Evolutionary conservation across 2,888 invertebrate genomes (phyloP), one percentile per base, ranked within the genome.

Genomic region (Lasius platythorax): DNA sequence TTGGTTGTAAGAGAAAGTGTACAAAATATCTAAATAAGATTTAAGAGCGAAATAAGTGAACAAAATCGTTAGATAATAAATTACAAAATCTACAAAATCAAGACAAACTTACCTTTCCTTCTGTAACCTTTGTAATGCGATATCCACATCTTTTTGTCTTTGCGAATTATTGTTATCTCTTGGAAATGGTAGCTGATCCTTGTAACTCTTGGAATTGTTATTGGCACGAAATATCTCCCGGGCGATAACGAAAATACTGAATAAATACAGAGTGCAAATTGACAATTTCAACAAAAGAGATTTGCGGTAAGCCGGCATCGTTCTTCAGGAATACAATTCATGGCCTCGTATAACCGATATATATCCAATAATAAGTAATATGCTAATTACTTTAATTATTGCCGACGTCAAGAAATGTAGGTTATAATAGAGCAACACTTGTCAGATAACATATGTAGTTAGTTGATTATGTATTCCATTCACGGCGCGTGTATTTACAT

Each of bases 161-260:
- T 56, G 28, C 37, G 72, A 66, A 9, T 12, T 37, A 23, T 84
- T 67, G 15, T 40, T 53, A 6, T 50, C 12, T 28, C 46, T n/a
- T 43, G 12, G 46, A n/a, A 58, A 28, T 2, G 56, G n/a, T 4
- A 30, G 28, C 15, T 56, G 58, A 15, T 63, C 63, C 4, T 64
- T 66, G 15, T 70, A 46, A 46, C 9, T 15, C 11, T 28, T 64
- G 18, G 63, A 28, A 56, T 46, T 70, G 37, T 75, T 61, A 56
- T 43, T 53, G 18, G 28, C 28, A 12, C 50, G 72, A 58, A 88
- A 88, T 37, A 92, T 85, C 56, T 83, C 88, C 78, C 67, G 91
- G n/a, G 89, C 89, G 37, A 92, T 91, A 8, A 92, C 78, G 12
- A 91, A 76, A 3, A 91, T 73, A 30, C 87, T 81, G 28, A 92